Percentiles rank a stretch among this genome's conserved stretches.
Evolutionary conservation across 2,113 vertebrate genomes (phyloP).

Genomic region (Stomatorhinus ivindoensis): DNA sequence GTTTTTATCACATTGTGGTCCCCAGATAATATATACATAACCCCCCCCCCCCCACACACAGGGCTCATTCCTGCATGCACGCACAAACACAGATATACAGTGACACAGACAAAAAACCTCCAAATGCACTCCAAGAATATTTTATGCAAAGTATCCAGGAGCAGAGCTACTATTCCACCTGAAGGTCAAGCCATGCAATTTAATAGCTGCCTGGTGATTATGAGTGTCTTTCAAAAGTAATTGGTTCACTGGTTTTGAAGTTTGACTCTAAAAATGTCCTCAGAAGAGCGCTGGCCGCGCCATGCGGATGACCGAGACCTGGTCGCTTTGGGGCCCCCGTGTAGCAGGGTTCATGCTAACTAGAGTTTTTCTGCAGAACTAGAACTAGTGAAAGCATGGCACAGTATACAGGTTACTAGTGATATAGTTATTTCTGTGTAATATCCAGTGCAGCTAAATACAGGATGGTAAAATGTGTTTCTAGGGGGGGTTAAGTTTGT

Average conservation of each 20-base stretch:
- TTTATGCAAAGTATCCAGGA: background rate
- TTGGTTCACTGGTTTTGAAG: background rate
- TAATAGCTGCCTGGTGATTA: background rate
- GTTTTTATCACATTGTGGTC: background rate
- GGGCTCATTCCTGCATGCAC: background rate
- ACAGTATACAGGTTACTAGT: background rate
- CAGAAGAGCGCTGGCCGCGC: background rate
- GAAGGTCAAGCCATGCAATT: background rate
- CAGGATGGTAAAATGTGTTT: background rate
- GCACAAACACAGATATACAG: background rate
- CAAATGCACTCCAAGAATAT: background rate
- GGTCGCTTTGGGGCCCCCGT: background rate
- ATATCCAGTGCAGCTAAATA: background rate
- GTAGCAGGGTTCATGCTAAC: background rate
- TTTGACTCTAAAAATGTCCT: background rate
- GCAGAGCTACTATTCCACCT: background rate
- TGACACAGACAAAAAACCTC: background rate
- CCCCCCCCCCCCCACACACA: background rate
- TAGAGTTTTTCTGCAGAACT: background rate
- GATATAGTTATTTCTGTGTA: background rate
- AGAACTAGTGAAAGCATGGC: background rate
- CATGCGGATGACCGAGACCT: background rate
- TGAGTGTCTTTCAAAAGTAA: background rate
- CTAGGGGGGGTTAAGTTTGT: background rate
- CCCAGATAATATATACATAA: background rate